Conservation (phyloP, 2,797 vertebrate species). For the Caiman crocodilus region DNA sequence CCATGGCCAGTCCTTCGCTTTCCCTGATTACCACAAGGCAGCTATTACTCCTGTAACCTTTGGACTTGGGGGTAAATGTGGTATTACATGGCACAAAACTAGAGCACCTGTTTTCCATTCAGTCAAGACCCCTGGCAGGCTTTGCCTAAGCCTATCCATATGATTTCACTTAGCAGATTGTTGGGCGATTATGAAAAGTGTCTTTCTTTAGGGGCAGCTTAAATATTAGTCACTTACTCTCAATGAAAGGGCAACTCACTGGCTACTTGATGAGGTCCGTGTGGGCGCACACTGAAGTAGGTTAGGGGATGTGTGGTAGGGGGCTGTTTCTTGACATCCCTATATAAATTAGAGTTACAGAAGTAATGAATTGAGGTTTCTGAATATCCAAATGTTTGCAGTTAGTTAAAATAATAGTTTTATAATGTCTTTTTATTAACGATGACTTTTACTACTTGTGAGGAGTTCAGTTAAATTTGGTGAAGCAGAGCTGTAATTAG, state of each 20-base stretch:
- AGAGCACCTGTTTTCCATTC: slow-evolving; percentile 98
- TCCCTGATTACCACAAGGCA: slow-evolving; percentile 91
- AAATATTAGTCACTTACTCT: slow-evolving; percentile 89
- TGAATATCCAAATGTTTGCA: neutral
- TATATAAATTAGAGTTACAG: neutral
- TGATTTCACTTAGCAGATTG: slow-evolving; percentile 94
- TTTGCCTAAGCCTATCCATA: slow-evolving; percentile 86
- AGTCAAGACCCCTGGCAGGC: slow-evolving; percentile 89
- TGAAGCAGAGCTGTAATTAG: neutral
- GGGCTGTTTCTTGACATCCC: neutral
- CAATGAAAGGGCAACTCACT: slow-evolving; percentile 85
- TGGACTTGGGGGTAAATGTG: slow-evolving; percentile 93
- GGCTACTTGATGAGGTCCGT: slow-evolving; percentile 85
- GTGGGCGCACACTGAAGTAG: slow-evolving; percentile 76
- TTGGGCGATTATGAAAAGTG: slow-evolving; percentile 92
- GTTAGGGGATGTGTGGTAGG: slow-evolving; percentile 40
- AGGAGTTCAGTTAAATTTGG: slow-evolving; percentile 30
- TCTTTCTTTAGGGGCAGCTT: slow-evolving; percentile 89
- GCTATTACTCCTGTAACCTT: slow-evolving; percentile 98
- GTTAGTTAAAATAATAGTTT: slow-evolving; percentile 46
- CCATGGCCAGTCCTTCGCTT: slow-evolving; percentile 84
- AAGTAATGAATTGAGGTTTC: slow-evolving; percentile 1
- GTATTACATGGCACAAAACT: slow-evolving; percentile 93
- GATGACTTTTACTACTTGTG: neutral
- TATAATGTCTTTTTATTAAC: slow-evolving; percentile 38